Conservation (phyloP, 2,113 vertebrate species). For the Pitta sordida region DNA sequence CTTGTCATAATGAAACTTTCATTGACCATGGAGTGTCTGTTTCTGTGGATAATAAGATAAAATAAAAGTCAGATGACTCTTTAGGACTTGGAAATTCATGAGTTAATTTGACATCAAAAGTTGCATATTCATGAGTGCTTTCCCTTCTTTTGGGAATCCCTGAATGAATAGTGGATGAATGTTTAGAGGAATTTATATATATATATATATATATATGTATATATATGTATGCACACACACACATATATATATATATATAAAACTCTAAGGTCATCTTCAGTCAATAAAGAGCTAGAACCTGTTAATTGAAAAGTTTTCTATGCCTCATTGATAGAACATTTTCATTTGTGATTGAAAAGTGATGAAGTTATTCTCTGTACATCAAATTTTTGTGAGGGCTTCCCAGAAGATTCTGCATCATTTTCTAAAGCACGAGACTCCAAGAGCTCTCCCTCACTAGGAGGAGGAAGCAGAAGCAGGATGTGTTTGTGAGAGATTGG, state of each 20-base stretch:
- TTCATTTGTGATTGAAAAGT: background rate
- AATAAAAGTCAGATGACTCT: background rate
- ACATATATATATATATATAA: too few species aligned
- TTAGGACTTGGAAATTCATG: background rate
- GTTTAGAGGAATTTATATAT: background rate
- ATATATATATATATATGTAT: background rate
- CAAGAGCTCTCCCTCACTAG: background rate
- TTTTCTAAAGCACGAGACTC: background rate
- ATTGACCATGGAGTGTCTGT: fast-evolving
- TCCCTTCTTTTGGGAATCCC: background rate
- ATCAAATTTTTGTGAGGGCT: background rate
- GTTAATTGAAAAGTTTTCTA: background rate
- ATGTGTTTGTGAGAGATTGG: background rate
- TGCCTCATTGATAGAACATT: background rate
- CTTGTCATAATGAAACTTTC: background rate
- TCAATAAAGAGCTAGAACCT: background rate
- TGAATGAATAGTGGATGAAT: background rate
- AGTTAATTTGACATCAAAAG: background rate
- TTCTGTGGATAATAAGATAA: background rate
- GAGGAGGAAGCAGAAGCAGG: background rate
- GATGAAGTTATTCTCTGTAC: background rate
- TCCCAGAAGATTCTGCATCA: background rate
- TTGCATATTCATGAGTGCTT: background rate
- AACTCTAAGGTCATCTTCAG: background rate
- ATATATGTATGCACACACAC: background rate